Base-by-base conservation (phyloP, 1,140 invertebrate species). In the Eurytemora carolleeae region DNA sequence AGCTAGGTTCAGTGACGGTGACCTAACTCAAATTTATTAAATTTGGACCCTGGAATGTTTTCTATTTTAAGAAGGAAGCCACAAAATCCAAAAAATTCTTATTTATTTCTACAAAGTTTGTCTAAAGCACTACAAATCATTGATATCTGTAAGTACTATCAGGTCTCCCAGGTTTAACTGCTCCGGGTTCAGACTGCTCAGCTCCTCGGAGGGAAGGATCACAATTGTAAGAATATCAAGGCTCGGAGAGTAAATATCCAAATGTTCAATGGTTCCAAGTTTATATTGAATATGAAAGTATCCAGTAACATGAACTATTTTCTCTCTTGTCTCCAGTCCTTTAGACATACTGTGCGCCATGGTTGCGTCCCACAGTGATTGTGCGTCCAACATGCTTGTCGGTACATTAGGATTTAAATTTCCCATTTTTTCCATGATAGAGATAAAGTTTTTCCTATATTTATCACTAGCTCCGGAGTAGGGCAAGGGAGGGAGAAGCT, bases 321-420 rank as follows among this genome's bases (percentile, higher is more conserved):
- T 44, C 7, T 44, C 31, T n/a, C n/a, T n/a, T n/a, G n/a, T n/a
- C n/a, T n/a, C n/a, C n/a, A 21, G 7, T 12, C 7, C 7, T 44
- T 44, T n/a, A 7, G 55, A n/a, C 24, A 57, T 3, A 21, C 55
- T 59, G 24, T 59, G 58, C 22, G 58, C 58, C 58, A 59, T 59
- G 2, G 58, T 59, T n/a, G 58, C 58, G 58, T 59, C 58, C 58
- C 58, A 59, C n/a, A 59, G 26, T 1, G 23, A 25, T 59, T 59
- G 58, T 2, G 58, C 58, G 31, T 31, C 58, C 19, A 31, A 31
- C 58, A 59, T 59, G 1, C 19, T 23, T 20, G 55, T 57, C n/a
- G 55, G 55, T 20, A 57, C 55, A 57, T 24, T 21, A 1, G 55
- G 2, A 59, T 31, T 31, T 2, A 19, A 7, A n/a, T 24, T 25